Base-by-base conservation (phyloP, 2,888 invertebrate species). In the Acanthopleura granulata region DNA sequence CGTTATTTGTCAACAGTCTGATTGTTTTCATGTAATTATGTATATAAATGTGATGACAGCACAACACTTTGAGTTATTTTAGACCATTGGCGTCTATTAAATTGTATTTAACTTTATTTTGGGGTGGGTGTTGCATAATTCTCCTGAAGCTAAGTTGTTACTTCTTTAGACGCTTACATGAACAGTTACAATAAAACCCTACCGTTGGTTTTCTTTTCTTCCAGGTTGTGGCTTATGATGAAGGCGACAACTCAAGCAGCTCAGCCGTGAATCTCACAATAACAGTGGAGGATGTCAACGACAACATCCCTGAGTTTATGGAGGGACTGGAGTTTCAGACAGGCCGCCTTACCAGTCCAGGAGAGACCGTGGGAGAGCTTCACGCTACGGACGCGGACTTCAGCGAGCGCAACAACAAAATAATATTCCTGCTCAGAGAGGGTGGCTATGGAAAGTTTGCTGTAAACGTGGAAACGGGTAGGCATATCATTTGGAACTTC, bases 381-480 rank as follows among this genome's bases (percentile, higher is more conserved):
- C 25, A 73, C 14, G 79, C 79, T 16, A 30, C 22, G 18, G 79
- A 79, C 57, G 72, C 29, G 4, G 79, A 79, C 66, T 27, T 62
- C 12, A 74, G 75, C 14, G 51, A 70, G 14, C 61, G 75, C 49
- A 82, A 81, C 73, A 78, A 77, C 49, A 69, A 74, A 51, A 62
- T 82, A 16, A 78, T 81, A 57, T 81, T 77, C 73, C 50, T 80
- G 12, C 76, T 82, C 9, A 76, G 62, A 49, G 66, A 73, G 18
- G 79, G 79, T 12, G 79, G 79, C 6, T 72, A 72, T 62, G 79
- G 79, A 40, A 77, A 76, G 62, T 79, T 79, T 70, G 74, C 57
- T 16, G 61, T 79, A 29, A 73, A 77, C 61, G 73, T 76, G 61
- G 76, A 77, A n/a, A 75, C 76, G 50, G 79, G 79, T 79, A 62